Evolutionary conservation across 2,797 vertebrate genomes (phyloP), one percentile per base, ranked within the genome.

Genomic region (Falco peregrinus): DNA sequence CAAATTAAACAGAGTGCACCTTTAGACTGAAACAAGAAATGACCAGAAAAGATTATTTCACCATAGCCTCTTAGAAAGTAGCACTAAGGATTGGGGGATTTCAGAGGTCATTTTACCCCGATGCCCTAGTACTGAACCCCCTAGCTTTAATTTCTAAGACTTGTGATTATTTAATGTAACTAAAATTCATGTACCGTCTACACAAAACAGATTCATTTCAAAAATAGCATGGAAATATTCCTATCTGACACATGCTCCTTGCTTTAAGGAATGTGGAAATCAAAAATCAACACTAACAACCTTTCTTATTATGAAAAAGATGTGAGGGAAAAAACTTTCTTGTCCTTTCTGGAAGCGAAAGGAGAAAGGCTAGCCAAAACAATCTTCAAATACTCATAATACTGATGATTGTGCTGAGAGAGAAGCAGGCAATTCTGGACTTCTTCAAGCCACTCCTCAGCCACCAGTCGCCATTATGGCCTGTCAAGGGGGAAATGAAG

Each of bases 1-100:
- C 61, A 96, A 96, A 97, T 95, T 65, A 93, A 91, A 78, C 45
- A 43, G 91, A 95, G 56, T 60, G n/a, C 33, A 93, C 86, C 77
- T 94, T 96, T 59, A 90, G 70, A 81, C 2, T 79, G 54, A 91
- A 94, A 81, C 24, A 81, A 77, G 39, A 80, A 92, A 71, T 65
- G 47, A 70, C 71, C 54, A 83, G 43, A 70, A 90, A 83, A 59
- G 43, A 54, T 43, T 71, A 43, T 76, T 92, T 86, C 16, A 90
- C 57, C 37, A 53, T 3, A 90, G 29, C 71, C 29, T 57, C 31
- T 84, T 51, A 48, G 26, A 65, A 84, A 87, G 35, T 31, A 51
- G 20, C 17, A 74, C 29, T 59, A 80, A 80, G 35, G 60, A 71
- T 5, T 47, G 45, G 17, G 33, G 11, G 41, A 75, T 89, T 75